Evolutionary conservation across 1,140 invertebrate genomes (phyloP).

Genomic region (Neelides sp.): DNA sequence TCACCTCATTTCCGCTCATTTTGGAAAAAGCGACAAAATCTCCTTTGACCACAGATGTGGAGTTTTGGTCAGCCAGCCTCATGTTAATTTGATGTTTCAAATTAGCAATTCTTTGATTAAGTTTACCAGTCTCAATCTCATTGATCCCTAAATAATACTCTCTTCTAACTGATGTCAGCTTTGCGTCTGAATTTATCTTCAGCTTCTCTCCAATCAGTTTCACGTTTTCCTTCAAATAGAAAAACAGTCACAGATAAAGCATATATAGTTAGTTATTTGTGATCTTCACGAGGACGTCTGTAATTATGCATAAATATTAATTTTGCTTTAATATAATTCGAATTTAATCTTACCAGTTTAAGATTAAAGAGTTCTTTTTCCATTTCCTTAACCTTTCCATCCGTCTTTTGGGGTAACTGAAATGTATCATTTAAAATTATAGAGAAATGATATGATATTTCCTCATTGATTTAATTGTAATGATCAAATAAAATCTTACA

Average conservation of each 20-base stretch:
- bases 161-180: constrained; percentile 13
- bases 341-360: constrained; percentile 15
- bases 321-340: not conserved
- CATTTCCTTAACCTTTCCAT: constrained; percentile 11
- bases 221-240: constrained; percentile 14
- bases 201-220: constrained; percentile 17
- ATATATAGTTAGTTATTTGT: not conserved
- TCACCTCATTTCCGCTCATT: too few relatives aligned
- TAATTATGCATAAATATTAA: not conserved
- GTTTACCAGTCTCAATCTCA: constrained; percentile 10
- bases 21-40: constrained; percentile 23
- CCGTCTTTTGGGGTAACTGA: constrained; percentile 4
- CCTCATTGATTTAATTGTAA: not conserved
- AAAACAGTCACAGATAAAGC: not conserved
- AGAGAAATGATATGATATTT: not conserved
- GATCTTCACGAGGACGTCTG: not conserved
- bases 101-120: constrained; percentile 20
- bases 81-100: constrained; percentile 21
- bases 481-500: constrained; percentile 3
- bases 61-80: constrained; percentile 11
- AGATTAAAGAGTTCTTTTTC: constrained; percentile 19
- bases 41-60: constrained; percentile 11
- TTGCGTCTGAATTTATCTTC: constrained; percentile 12
- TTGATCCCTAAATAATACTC: constrained; percentile 19
- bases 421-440: not conserved